Evolutionary conservation across 2,113 vertebrate species (phyloP).

Genomic region (Oxyruncus cristatus): DNA sequence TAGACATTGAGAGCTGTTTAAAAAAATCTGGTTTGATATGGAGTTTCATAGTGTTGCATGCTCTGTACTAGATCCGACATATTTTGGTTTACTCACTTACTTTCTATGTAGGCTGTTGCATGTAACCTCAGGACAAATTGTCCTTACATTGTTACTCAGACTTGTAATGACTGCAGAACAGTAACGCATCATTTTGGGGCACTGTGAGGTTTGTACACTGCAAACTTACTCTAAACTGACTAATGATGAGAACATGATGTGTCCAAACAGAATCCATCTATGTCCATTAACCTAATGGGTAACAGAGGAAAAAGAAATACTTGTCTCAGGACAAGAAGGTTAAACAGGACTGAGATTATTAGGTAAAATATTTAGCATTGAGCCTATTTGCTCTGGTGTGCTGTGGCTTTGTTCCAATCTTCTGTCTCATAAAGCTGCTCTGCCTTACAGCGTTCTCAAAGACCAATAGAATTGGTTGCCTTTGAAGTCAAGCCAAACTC

Average conservation of each 20-base stretch:
- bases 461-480: neutral
- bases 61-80: neutral
- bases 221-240: conserved; percentile 1
- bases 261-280: neutral
- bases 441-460: neutral
- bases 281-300: neutral
- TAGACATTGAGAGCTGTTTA: neutral
- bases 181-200: neutral
- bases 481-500: conserved; percentile 28
- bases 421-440: neutral
- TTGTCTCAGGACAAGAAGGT: neutral
- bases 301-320: neutral
- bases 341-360: neutral
- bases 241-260: neutral
- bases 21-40: neutral
- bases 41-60: neutral
- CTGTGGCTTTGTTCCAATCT: neutral
- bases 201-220: neutral
- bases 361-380: neutral
- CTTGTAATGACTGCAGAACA: neutral
- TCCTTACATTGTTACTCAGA: neutral
- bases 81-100: neutral
- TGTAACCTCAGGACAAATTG: neutral
- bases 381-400: neutral
- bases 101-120: neutral